These are phyloP conservation scores for Nylanderia fulva DNA, from an alignment of 1,140 invertebrate species.

Conservation along the genomic window DNA sequence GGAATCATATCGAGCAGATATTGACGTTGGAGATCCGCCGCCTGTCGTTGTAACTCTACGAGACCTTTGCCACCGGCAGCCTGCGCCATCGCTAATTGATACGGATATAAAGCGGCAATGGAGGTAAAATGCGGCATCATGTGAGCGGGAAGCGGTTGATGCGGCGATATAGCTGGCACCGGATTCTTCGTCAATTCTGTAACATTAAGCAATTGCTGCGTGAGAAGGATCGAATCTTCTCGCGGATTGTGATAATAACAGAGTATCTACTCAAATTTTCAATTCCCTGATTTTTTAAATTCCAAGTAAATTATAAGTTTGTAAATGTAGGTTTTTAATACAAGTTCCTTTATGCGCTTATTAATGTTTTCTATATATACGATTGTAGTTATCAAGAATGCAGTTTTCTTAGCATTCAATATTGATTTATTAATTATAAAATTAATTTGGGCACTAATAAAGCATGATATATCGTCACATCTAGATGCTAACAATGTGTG, in stretches of 20 bases:
- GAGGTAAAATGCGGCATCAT: slow-evolving; percentile 94
- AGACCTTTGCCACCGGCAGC: slow-evolving; percentile 88
- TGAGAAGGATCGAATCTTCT: neutral
- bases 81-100: slow-evolving; percentile 94
- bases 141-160: slow-evolving; percentile 90
- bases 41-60: slow-evolving; percentile 91
- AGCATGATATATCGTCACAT: too few relatives aligned
- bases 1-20: slow-evolving; percentile 99
- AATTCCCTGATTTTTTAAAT: too few relatives aligned
- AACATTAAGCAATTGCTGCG: slow-evolving; percentile 5
- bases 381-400: too few relatives aligned
- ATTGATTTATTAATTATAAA: too few relatives aligned
- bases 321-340: too few relatives aligned
- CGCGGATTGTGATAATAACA: neutral
- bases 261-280: too few relatives aligned
- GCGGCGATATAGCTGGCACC: slow-evolving; percentile 86
- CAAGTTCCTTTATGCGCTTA: too few relatives aligned
- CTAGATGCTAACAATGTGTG: too few relatives aligned
- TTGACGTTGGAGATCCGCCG: slow-evolving; percentile 96
- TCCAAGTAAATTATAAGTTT: too few relatives aligned
- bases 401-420: too few relatives aligned
- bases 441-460: too few relatives aligned
- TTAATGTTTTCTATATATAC: too few relatives aligned
- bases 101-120: slow-evolving; percentile 90
- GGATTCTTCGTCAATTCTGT: slow-evolving; percentile 86